Evolutionary conservation across 2,113 vertebrate species (phyloP).

Genomic region (Irena cyanogastra): DNA sequence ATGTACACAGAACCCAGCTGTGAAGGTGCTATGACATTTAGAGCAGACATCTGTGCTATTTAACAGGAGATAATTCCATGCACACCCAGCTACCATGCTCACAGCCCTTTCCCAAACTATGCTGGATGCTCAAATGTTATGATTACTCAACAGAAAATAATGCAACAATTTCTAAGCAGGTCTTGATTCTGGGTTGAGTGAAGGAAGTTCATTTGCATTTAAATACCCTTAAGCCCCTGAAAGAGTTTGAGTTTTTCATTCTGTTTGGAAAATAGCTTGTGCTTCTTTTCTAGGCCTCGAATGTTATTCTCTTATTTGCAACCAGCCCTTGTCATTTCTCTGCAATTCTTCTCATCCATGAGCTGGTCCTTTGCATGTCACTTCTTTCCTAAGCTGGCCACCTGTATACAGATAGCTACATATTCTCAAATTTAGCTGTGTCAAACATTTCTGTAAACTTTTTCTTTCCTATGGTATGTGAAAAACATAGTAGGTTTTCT

Average conservation of each 20-base stretch:
- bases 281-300: background rate
- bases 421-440: background rate
- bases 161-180: background rate
- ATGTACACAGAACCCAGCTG: background rate
- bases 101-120: background rate
- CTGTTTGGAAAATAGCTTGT: constrained; percentile 13
- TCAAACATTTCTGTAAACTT: background rate
- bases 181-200: background rate
- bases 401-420: background rate
- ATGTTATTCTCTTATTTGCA: background rate
- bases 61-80: background rate
- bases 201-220: constrained; percentile 39
- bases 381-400: background rate
- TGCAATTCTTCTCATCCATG: background rate
- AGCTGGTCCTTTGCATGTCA: background rate
- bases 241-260: constrained; percentile 25
- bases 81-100: background rate
- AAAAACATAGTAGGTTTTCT: background rate
- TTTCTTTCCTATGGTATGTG: background rate
- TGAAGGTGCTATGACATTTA: background rate
- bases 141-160: constrained; percentile 7
- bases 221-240: constrained; percentile 33
- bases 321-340: background rate
- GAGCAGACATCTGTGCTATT: background rate
- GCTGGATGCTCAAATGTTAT: background rate